Base-by-base conservation (phyloP, 2,113 vertebrate genomes). In the Chinchilla lanigera region DNA sequence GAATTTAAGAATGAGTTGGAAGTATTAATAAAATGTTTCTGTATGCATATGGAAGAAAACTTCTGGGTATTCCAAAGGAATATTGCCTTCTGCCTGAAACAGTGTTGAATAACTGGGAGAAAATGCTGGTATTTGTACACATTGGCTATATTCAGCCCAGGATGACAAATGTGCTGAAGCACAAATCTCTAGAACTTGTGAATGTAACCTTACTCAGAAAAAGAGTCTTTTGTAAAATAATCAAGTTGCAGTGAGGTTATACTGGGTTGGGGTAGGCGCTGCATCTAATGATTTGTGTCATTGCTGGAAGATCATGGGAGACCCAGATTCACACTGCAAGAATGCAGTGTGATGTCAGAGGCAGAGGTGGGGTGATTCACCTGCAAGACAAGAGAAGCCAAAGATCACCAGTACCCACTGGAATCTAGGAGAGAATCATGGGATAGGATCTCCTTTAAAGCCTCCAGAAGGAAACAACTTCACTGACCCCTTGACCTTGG, bases 1-100 rank as follows among this genome's bases (percentile, higher is more conserved):
- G 44, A 87, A 93, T 82, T 96, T 92, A 67, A 92, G 20, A 84
- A 77, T 35, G 35, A 81, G 7, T 89, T 30, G 33, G 30, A 84
- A 86, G 93, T 63, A 67, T 13, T 20, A 95, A 4, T 75, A 52
- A 90, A 89, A 75, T 65, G 26, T 1, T 50, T 85, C 61, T 17
- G 7, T 38, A 54, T 81, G 47, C 14, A 2, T 35, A 54, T 38
- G 26, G 12, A 77, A 87, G 88, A 82, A 95, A 82, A 77, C 11
- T 69, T 87, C 7, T 61, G 24, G 22, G 6, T 33, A 81, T 80
- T 38, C 19, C 63, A 28, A 85, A 75, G 63, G 47, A 60, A 50
- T 58, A 61, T 35, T 83, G 24, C 12, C 19, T 20, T 56, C 81
- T 26, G 71, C 19, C 2, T 83, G 38, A 82, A 4, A 86, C 8